Base-by-base conservation (phyloP, 2,888 invertebrate species). In the Nineta flava region DNA sequence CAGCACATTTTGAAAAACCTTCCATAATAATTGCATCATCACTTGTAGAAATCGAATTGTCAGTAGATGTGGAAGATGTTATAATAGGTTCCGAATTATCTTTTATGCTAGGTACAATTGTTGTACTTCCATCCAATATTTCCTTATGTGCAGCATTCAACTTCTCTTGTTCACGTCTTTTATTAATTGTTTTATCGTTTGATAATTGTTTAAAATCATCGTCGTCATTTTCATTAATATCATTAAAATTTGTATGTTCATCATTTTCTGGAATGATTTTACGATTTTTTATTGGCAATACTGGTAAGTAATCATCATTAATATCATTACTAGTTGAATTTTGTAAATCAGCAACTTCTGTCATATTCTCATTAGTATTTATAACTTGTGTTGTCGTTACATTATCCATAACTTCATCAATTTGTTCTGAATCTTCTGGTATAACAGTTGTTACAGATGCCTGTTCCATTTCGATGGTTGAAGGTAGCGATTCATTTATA, bases 1-100 rank as follows among this genome's bases (percentile, higher is more conserved):
- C 62, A 21, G 70, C 67, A 56, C 77, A 77, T 60, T 75, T 72
- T 0, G 73, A 70, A 55, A 73, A 74, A 13, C 51, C 50, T 13
- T 42, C 47, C 17, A 15, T 17, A 40, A 38, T 34, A 38, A 35
- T 47, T 15, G 47, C 26, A 42, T 26, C 42, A 9, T 17, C n/a
- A n/a, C 16, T 35, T 40, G 16, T 17, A 9, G 35, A 34, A 16
- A 46, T 19, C 3, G n/a, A 19, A 32, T 34, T 46, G 16, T 47
- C 47, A 12, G 40, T n/a, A 47, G 38, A 17, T n/a, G 35, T 35
- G 9, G n/a, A 34, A 13, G 13, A 6, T 32, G 46, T 15, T 6
- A 13, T 15, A 26, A 19, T 19, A 19, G 3, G 19, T 19, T 19
- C 19, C 19, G 26, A 7, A 26, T 26, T 26, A 5, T 26, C 26